Conservation (phyloP, 2,888 invertebrate species). For the Parasteatoda lunata region DNA sequence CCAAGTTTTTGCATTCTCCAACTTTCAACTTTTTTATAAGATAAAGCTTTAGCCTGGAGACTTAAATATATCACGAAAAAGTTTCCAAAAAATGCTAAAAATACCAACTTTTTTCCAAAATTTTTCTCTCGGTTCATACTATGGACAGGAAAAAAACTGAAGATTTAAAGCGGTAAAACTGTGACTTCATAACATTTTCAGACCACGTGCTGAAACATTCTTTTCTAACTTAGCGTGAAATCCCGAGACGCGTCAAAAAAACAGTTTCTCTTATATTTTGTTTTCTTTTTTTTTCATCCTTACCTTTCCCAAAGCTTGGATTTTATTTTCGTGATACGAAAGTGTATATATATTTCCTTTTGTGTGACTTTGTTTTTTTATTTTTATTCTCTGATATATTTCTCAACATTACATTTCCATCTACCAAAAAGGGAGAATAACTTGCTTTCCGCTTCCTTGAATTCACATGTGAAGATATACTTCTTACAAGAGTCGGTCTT, state of each 20-base stretch:
- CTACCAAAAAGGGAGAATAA: not conserved
- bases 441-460: too few species aligned
- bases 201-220: slow-evolving; percentile 40
- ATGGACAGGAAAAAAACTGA: not conserved
- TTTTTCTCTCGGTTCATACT: too few species aligned
- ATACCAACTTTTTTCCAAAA: too few species aligned
- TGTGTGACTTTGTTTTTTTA: not conserved
- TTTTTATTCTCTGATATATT: slow-evolving; percentile 13
- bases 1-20: too few species aligned
- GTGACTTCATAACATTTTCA: slow-evolving; percentile 56
- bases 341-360: not conserved
- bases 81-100: too few species aligned
- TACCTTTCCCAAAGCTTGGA: not conserved
- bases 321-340: not conserved
- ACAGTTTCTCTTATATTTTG: slow-evolving; percentile 15
- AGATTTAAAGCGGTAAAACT: slow-evolving; percentile 44
- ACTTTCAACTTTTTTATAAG: too few species aligned
- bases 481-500: too few species aligned
- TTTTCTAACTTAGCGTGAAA: slow-evolving; percentile 39
- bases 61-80: too few species aligned
- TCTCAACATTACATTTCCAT: slow-evolving; percentile 32
- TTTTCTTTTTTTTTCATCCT: not conserved
- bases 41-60: too few species aligned
- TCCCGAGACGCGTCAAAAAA: slow-evolving; percentile 30
- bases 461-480: too few species aligned